phyloP scores from a whole-genome alignment of 2,113 vertebrate genomes.

The Ammodytes dubius region DNA sequence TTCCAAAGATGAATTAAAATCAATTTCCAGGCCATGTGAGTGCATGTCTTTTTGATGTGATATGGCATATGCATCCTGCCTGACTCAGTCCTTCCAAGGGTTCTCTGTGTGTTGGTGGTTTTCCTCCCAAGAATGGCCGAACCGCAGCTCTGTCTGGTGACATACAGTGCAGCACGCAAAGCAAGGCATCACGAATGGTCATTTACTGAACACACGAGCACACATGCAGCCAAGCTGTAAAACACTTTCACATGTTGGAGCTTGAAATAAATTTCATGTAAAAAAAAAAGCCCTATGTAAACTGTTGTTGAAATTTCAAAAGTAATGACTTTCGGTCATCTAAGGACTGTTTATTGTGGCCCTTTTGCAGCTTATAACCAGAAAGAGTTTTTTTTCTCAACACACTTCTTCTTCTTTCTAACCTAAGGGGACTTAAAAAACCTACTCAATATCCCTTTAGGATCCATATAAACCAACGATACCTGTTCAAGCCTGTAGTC shows the following conservation, averaged over 20 bases:
- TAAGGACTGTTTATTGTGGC: background rate
- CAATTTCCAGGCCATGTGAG: conserved; percentile 24
- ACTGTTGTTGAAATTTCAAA: background rate
- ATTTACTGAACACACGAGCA: conserved; percentile 40
- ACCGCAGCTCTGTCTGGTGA: conserved; percentile 61
- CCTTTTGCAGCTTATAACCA: background rate
- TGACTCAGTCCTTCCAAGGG: conserved; percentile 65
- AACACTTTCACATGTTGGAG: conserved; percentile 50
- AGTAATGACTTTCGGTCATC: background rate
- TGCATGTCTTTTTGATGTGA: conserved; percentile 38
- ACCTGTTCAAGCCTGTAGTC: conserved; percentile 18
- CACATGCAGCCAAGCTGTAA: conserved; percentile 18
- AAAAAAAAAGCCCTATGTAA: background rate
- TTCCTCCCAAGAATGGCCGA: conserved; percentile 49
- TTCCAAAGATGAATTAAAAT: conserved; percentile 31
- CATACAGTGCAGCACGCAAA: conserved; percentile 47
- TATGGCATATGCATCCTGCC: conserved; percentile 49
- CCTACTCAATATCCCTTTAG: background rate
- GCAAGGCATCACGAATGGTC: conserved; percentile 34
- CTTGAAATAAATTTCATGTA: background rate
- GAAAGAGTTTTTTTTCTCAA: background rate
- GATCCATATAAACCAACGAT: conserved; percentile 2
- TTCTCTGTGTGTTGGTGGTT: conserved; percentile 26
- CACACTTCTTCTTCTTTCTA: background rate
- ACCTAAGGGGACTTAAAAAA: background rate